phyloP scores from a whole-genome alignment of 2,113 vertebrate species.

The Pollachius pollachius region DNA sequence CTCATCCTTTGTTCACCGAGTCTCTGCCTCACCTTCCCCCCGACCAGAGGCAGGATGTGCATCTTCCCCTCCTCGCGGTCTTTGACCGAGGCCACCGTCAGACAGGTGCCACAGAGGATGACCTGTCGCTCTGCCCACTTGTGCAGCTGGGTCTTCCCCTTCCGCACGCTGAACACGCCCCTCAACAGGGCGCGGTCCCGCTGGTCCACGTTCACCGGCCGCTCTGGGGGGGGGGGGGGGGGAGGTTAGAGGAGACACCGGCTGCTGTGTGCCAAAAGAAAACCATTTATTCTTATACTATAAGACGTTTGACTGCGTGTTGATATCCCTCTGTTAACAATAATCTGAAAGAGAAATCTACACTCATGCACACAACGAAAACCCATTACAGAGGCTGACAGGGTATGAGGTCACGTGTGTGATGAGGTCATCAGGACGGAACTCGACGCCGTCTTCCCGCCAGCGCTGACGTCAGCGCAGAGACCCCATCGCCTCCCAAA shows the following conservation, averaged over 20 bases:
- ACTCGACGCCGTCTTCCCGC: no score
- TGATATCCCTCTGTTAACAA: no score
- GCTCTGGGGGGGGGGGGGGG: conserved; percentile 54
- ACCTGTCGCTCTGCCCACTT: conserved; percentile 96
- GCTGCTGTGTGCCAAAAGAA: no score
- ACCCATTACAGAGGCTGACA: no score
- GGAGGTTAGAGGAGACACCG: conserved; percentile 24
- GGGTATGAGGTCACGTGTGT: no score
- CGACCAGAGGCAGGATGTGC: conserved; percentile 93
- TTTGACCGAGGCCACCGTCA: conserved; percentile 94
- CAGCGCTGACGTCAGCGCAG: no score
- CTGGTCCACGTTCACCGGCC: conserved; percentile 72
- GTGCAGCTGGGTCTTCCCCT: conserved; percentile 95
- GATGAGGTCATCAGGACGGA: no score
- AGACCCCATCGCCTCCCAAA: no score
- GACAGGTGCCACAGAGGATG: conserved; percentile 92
- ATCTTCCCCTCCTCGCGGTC: conserved; percentile 93
- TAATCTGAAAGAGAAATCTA: no score
- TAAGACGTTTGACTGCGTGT: background rate
- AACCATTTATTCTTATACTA: conserved; percentile 3
- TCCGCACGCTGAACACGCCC: conserved; percentile 89
- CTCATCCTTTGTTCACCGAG: no score
- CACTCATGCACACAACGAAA: no score
- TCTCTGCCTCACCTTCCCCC: conserved; percentile 86
- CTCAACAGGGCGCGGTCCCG: conserved; percentile 86